A percentile compares a stretch with the other conserved stretches of the same genome.
These are phyloP conservation scores for Himalopsyche kuldschensis DNA, from an alignment of 2,888 invertebrate species.

Conservation along the genomic window DNA sequence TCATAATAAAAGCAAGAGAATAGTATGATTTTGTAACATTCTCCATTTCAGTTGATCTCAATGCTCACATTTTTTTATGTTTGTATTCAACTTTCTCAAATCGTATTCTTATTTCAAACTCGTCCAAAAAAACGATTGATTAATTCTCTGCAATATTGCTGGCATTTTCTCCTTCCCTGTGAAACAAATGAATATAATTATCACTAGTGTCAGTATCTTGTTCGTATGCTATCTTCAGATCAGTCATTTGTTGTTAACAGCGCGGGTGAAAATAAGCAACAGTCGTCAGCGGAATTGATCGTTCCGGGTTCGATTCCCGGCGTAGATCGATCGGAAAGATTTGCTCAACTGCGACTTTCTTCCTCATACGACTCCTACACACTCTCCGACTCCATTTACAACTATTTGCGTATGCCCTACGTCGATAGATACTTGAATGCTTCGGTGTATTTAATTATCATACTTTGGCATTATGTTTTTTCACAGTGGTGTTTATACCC, in stretches of 20 bases:
- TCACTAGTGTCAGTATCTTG: neutral
- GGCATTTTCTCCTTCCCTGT: no score
- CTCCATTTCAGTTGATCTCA: no score
- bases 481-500: neutral
- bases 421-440: neutral
- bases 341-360: constrained; percentile 13
- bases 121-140: no score
- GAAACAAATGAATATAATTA: no score
- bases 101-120: no score
- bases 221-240: neutral
- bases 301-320: constrained; percentile 23
- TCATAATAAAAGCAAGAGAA: no score
- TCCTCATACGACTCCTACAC: constrained; percentile 31
- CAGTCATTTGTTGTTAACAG: neutral
- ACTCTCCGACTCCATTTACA: neutral
- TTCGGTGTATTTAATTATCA: neutral
- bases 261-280: neutral
- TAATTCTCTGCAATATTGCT: no score
- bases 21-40: no score
- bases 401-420: neutral
- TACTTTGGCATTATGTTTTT: neutral
- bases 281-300: neutral
- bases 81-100: no score
- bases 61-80: no score
- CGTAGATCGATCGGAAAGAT: constrained; percentile 27